Base-by-base conservation (phyloP, 2,797 vertebrate genomes). In the Lagodon rhomboides region DNA sequence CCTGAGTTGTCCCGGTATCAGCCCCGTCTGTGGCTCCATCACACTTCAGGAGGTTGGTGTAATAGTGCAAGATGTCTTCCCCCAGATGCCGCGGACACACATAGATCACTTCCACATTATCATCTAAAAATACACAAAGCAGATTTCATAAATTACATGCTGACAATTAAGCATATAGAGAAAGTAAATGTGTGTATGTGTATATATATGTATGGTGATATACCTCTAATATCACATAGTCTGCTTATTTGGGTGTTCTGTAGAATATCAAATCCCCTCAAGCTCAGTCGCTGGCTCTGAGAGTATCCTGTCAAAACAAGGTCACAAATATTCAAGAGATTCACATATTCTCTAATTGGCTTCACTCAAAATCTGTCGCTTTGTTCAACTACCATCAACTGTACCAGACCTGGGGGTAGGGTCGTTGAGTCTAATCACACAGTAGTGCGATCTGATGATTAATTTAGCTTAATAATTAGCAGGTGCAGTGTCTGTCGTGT, bases 91-190 rank as follows among this genome's bases (percentile, higher is more conserved):
- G 89, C 20, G 96, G 95, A 90, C 95, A 96, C 85, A 98, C 87
- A 86, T 97, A 98, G 95, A 98, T 97, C 91, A 98, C 96, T 5
- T 96, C 95, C 78, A 98, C 95, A 3, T 98, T 97, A 92, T 94
- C 89, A 95, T 98, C 97, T 98, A 82, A 44, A 93, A 91, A 92
- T 22, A 69, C 16, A 78, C 17, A 76, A 50, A 56, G 4, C 43
- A 12, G 3, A 56, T 41, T 59, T 74, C 4, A 77, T n/a, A 54
- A 65, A 77, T 25, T 12, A 20, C 9, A 30, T 61, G 15, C 62
- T 80, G 30, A 75, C 17, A 70, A 12, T 27, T 49, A 68, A 59
- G 18, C 30, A 43, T 3, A 30, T 12, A 43, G 1, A 74, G 17
- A 43, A 51, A 55, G n/a, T 9, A 9, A 10, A 44, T 44, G 16